phyloP scores from a whole-genome alignment of 2,888 invertebrate genomes.

The Mimumesa dahlbomi region DNA sequence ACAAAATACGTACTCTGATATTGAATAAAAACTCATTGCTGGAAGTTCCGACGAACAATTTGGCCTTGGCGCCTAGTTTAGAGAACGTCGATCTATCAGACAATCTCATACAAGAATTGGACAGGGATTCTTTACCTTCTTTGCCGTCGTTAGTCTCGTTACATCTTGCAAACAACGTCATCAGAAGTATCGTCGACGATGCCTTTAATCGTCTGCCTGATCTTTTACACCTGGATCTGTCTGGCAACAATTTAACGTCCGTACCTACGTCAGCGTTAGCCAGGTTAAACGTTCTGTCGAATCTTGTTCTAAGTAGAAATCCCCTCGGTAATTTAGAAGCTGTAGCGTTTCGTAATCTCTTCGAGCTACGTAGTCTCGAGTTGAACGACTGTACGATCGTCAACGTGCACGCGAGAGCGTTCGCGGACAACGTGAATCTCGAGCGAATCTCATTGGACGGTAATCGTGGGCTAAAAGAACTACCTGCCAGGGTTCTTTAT shows the following conservation, averaged over 20 bases:
- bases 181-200: slow-evolving; percentile 86
- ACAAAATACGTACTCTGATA: slow-evolving; percentile 87
- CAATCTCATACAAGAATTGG: slow-evolving; percentile 89
- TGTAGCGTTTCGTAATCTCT: slow-evolving; percentile 91
- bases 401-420: slow-evolving; percentile 88
- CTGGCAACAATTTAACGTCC: slow-evolving; percentile 90
- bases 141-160: slow-evolving; percentile 87
- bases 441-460: slow-evolving; percentile 90
- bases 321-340: slow-evolving; percentile 87
- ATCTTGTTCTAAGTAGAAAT: slow-evolving; percentile 90
- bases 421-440: slow-evolving; percentile 91
- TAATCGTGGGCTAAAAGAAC: slow-evolving; percentile 86
- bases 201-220: slow-evolving; percentile 89
- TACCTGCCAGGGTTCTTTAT: slow-evolving; percentile 92
- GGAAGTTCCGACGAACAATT: slow-evolving; percentile 87
- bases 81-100: slow-evolving; percentile 89
- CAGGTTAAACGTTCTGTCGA: slow-evolving; percentile 88
- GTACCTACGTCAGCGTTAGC: slow-evolving; percentile 89
- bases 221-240: slow-evolving; percentile 88
- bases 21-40: slow-evolving; percentile 90
- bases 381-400: slow-evolving; percentile 82
- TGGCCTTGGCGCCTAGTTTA: slow-evolving; percentile 85
- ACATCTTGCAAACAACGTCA: slow-evolving; percentile 88
- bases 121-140: slow-evolving; percentile 87
- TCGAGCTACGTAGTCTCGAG: slow-evolving; percentile 88